Evolutionary conservation across 2,888 invertebrate genomes (phyloP), one percentile per base, ranked within the genome.

Genomic region (Adelognathus sp.): DNA sequence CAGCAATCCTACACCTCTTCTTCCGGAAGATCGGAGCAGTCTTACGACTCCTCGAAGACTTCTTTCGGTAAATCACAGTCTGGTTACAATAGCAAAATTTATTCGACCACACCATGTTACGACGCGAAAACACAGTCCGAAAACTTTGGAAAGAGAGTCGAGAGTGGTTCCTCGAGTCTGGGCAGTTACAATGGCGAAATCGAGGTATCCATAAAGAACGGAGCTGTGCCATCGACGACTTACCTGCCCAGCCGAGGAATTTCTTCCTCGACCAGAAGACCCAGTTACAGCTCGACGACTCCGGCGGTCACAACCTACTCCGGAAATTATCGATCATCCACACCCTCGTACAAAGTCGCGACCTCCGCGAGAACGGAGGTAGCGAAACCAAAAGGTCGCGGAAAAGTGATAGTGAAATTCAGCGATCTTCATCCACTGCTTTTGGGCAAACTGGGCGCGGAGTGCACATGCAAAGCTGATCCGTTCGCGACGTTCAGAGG

Each of bases 351-450:
- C 81, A 18, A 66, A 56, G 6, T 46, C 5, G 50, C 66, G 11
- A 73, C 61, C 18, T 60, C 78, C 33, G 56, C 79, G 4, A 77
- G 69, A 5, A 11, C 80, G 0, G 66, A 44, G 7, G 6, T 61
- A 7, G 64, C 11, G 7, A 63, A 14, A 27, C 24, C 58, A n/a
- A 82, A 78, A 66, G 74, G 72, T 7, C 93, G 93, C 84, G 93
- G 93, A 39, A 86, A 88, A 44, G 93, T 95, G 6, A 94, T 95
- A 1, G 94, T 95, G 0, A 95, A 95, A 88, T 93, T 95, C 79
- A 95, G 95, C 83, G 95, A 95, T 83, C 94, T 95, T 82, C 95
- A 95, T 89, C 95, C 96, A 0, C 90, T 96, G 6, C 92, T 96
- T 16, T 93, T 95, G 0, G 93, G 94, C 44, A 96, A 96, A 91